Base-by-base conservation (phyloP, 1,140 invertebrate species). In the Bombus ignitus region DNA sequence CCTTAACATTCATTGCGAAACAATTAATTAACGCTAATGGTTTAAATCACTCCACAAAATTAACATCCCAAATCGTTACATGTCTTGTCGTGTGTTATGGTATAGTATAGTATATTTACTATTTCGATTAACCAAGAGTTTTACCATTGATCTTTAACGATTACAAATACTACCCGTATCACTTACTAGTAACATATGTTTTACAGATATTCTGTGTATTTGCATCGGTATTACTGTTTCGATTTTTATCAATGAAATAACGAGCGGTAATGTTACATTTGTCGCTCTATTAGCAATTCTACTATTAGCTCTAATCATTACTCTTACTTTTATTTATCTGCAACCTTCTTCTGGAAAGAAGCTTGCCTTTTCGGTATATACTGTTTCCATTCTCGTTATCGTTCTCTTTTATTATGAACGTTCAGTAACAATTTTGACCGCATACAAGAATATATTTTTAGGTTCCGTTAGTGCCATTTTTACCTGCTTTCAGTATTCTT, bases 391-490 rank as follows among this genome's bases (percentile, higher is more conserved):
- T 37, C 9, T n/a, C 3, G 18, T 39, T 65, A 72, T 28, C 44
- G 22, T 59, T 53, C 1, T 12, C 1, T 18, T 39, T 12, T 15
- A 25, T 9, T 15, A 28, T 76, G 28, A 32, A 37, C 6, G 12
- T 77, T 10, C 15, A 42, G 8, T 72, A 9, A n/a, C 3, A 72
- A 42, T 72, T 72, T 15, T 42, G 3, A n/a, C 8, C 37, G 10
- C 13, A 9, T 62, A 57, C 18, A 53, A 53, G 18, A 53, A 53
- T 53, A 53, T 39, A 18, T 57, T 65, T 86, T 44, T 88, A 97
- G 96, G 97, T 96, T n/a, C 97, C 97, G 28, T 92, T 96, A 2
- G 96, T 98, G 25, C 97, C 97, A 28, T 94, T 97, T 37, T 88
- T 97, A 65, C 97, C 97, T 15, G 95, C 95, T 25, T 44, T 97